Conservation (phyloP, 2,113 vertebrate genomes). For the Anthoscopus minutus region DNA sequence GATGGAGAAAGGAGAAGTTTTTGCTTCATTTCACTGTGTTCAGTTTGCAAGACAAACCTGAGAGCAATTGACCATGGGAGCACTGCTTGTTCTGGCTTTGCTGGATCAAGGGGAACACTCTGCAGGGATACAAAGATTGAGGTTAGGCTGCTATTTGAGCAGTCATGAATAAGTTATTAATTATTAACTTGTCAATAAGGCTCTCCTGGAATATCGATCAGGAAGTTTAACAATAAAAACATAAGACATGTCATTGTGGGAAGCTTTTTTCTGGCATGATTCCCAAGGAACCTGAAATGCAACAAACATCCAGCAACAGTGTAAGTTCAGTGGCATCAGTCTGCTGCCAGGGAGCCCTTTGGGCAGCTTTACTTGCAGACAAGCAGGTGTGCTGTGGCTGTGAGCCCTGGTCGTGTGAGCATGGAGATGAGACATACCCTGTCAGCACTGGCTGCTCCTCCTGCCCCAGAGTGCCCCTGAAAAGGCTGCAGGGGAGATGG, state of each 20-base stretch:
- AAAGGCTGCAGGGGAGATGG: not conserved
- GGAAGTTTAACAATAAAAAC: not conserved
- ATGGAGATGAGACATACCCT: not conserved
- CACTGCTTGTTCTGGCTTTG: not conserved
- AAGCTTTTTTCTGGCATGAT: not conserved
- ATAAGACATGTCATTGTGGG: not conserved
- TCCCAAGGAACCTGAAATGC: not conserved
- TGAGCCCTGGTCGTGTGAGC: accelerated
- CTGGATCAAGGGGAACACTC: not conserved
- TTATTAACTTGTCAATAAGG: not conserved
- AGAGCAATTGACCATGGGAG: not conserved
- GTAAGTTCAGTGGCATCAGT: not conserved
- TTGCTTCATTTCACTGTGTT: not conserved
- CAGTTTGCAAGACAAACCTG: not conserved
- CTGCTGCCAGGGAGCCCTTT: not conserved
- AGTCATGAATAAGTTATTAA: not conserved
- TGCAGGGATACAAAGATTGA: not conserved
- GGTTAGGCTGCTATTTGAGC: not conserved
- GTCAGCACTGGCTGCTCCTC: not conserved
- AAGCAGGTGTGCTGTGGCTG: not conserved
- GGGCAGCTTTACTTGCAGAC: not conserved
- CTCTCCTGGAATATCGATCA: not conserved
- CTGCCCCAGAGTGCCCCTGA: not conserved
- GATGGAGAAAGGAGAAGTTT: not conserved
- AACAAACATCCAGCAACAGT: not conserved